Base-by-base conservation (phyloP, 2,797 vertebrate species). In the Craterocephalus amniculus region DNA sequence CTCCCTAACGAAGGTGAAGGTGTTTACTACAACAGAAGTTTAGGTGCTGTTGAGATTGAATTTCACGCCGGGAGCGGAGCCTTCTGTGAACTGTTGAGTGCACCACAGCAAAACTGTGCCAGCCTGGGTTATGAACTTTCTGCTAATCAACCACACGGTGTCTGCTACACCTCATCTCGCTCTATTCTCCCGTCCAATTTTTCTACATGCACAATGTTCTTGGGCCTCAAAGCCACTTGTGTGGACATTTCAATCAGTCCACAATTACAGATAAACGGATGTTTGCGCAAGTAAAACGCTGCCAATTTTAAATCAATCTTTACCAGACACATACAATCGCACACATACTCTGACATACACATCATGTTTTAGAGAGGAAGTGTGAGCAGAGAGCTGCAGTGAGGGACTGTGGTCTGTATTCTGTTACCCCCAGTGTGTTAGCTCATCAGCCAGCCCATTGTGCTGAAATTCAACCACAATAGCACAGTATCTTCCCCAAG, bases 401-500 rank as follows among this genome's bases (percentile, higher is more conserved):
- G 45, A 48, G 54, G 61, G 38, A 29, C 60, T 74, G 70, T 26
- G 56, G 78, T 72, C 69, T 84, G 67, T 51, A 31, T 67, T 75
- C 74, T 70, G 64, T 73, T 80, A 81, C 70, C 65, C 58, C 76
- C 58, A 31, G 67, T 55, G 40, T 78, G 83, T 91, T 71, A 87
- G 84, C 91, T 86, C 83, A 77, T 74, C 80, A 83, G 91, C 88
- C 83, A 72, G 34, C 61, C 79, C 74, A 94, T 93, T 90, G 85
- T 90, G 78, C 45, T 43, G 82, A 69, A 69, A 87, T 92, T 91
- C 90, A 85, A 90, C 78, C 71, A 93, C 89, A 86, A 87, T 84
- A 76, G 87, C 83, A 63, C 83, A 88, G 85, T 79, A 79, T 71
- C 26, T n/a, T 89, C 87, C 90, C 88, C 79, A 84, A 74, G 85